Conservation (phyloP, 1,140 invertebrate genomes). For the Berghia stephanieae region DNA sequence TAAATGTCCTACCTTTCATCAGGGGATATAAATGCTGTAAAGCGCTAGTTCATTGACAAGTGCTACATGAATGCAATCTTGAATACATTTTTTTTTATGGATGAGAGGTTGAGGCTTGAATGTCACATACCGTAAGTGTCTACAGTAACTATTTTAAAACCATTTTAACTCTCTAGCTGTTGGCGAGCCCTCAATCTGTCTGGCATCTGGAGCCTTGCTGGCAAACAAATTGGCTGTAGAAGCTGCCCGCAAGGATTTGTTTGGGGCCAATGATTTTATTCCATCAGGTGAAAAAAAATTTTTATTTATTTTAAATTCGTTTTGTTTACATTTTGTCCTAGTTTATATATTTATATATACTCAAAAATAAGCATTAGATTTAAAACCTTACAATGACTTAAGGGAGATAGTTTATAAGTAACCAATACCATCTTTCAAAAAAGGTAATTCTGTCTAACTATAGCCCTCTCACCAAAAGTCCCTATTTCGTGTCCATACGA, state of each 20-base stretch:
- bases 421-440: too few relatives aligned
- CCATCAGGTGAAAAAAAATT: conserved; percentile 1
- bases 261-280: conserved; percentile 18
- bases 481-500: too few relatives aligned
- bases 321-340: background rate
- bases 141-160: background rate
- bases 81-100: background rate
- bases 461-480: too few relatives aligned
- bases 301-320: background rate
- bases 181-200: conserved; percentile 19
- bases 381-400: too few relatives aligned
- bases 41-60: background rate
- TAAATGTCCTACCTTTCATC: background rate
- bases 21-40: background rate
- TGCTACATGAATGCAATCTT: background rate
- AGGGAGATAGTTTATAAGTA: too few relatives aligned
- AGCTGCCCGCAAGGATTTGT: conserved; percentile 17
- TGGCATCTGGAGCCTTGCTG: conserved; percentile 14
- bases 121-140: background rate
- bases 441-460: too few relatives aligned
- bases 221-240: conserved; percentile 24
- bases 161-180: background rate
- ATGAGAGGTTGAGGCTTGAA: background rate
- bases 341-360: background rate
- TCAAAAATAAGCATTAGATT: background rate